Conservation (phyloP, 2,113 vertebrate genomes). For the Hipposideros armiger region DNA sequence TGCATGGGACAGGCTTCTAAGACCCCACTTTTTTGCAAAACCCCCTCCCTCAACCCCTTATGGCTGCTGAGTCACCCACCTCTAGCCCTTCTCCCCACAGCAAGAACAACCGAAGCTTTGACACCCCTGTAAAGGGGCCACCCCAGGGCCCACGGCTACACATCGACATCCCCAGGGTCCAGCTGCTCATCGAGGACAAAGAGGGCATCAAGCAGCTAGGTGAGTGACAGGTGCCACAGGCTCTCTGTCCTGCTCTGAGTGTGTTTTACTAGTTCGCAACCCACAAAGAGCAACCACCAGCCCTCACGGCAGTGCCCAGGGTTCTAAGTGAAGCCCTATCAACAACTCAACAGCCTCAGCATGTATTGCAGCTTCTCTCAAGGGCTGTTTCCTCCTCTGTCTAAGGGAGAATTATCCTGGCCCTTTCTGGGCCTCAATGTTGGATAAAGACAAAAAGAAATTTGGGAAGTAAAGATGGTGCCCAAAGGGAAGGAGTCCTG, state of each 20-base stretch:
- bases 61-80: constrained; percentile 28
- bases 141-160: constrained; percentile 98
- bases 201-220: constrained; percentile 99
- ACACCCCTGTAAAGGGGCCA: constrained; percentile 98
- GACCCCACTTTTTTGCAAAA: not conserved
- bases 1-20: not conserved
- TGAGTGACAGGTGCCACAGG: constrained; percentile 81
- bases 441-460: constrained; percentile 27
- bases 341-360: not conserved
- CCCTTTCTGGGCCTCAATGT: not conserved
- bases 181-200: constrained; percentile 99
- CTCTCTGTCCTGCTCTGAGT: not conserved
- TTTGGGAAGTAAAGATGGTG: not conserved
- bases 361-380: not conserved
- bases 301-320: not conserved
- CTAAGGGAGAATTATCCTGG: not conserved
- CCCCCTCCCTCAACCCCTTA: not conserved
- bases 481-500: not conserved
- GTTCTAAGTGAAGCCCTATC: not conserved
- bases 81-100: constrained; percentile 87
- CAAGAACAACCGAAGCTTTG: constrained; percentile 99
- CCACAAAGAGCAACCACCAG: not conserved
- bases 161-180: constrained; percentile 98
- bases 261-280: not conserved
- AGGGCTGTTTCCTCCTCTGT: not conserved